Conservation (phyloP, 2,113 vertebrate species). For the Triplophysa tibetana region DNA sequence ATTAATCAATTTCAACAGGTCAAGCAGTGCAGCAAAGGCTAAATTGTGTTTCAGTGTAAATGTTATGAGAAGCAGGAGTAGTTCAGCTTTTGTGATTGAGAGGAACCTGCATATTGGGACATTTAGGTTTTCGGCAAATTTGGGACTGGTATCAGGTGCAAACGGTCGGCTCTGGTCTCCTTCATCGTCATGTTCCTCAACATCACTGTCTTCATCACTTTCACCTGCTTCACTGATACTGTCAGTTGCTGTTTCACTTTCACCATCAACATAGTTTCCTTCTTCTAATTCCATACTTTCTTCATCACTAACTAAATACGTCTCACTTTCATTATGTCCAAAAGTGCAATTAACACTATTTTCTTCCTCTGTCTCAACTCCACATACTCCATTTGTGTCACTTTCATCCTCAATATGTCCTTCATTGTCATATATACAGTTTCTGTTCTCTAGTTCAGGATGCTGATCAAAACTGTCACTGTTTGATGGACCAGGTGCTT, state of each 20-base stretch:
- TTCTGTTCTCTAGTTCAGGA: conserved; percentile 4
- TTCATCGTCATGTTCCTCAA: not conserved
- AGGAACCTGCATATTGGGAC: not conserved
- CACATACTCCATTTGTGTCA: not conserved
- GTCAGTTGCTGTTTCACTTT: not conserved
- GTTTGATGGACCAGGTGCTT: not conserved
- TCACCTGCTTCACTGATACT: not conserved
- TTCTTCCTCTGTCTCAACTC: not conserved
- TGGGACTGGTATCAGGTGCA: not conserved
- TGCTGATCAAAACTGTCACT: not conserved
- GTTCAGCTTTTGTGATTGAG: conserved; percentile 1
- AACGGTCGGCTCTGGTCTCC: not conserved
- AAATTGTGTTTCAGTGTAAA: conserved; percentile 1
- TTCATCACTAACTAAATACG: not conserved
- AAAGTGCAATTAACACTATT: not conserved
- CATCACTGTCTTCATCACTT: conserved; percentile 2
- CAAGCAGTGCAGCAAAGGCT: not conserved
- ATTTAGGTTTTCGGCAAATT: not conserved
- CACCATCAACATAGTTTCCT: not conserved
- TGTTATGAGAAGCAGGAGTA: conserved; percentile 1
- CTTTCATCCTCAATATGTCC: not conserved
- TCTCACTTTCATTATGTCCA: not conserved
- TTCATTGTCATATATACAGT: not conserved
- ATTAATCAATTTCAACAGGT: conserved; percentile 1
- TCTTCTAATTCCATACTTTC: no score